Conservation (phyloP, 2,888 invertebrate species). For the Aporophyla nigra region DNA sequence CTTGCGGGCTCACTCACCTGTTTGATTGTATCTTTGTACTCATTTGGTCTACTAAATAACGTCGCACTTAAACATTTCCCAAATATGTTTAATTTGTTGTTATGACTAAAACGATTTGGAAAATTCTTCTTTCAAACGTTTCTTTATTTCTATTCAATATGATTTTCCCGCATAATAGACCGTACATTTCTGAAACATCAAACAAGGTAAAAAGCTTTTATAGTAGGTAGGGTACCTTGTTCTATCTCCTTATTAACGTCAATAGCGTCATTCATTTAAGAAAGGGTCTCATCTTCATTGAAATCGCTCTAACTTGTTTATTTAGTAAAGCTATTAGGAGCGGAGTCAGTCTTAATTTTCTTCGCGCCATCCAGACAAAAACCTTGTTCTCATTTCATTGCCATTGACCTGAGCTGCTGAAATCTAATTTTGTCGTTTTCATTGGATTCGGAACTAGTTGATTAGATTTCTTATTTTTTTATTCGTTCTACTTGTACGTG, state of each 20-base stretch:
- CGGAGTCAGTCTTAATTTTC: conserved; percentile 41
- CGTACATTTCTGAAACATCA: background rate
- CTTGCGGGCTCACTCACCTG: no score
- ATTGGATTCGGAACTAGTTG: conserved; percentile 46
- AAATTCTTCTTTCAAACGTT: background rate
- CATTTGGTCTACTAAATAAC: background rate
- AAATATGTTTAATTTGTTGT: background rate
- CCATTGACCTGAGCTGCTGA: conserved; percentile 36
- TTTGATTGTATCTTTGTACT: no score
- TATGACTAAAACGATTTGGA: background rate
- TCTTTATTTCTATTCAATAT: background rate
- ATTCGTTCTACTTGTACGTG: background rate
- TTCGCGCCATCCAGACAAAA: conserved; percentile 4
- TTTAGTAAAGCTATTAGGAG: conserved; percentile 18
- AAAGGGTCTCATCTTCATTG: conserved; percentile 29
- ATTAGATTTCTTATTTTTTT: conserved; percentile 37
- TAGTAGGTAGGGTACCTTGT: background rate
- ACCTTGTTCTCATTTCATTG: conserved; percentile 52
- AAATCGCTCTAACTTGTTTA: conserved; percentile 15
- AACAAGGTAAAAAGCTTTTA: background rate
- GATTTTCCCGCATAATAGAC: background rate
- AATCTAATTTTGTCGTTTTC: conserved; percentile 58
- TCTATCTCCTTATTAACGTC: conserved; percentile 16
- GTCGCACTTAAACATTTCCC: no score
- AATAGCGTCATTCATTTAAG: conserved; percentile 18